These are phyloP conservation scores for Drosophila rhopaloa DNA, from an alignment of 1,140 invertebrate species.

Conservation along the genomic window DNA sequence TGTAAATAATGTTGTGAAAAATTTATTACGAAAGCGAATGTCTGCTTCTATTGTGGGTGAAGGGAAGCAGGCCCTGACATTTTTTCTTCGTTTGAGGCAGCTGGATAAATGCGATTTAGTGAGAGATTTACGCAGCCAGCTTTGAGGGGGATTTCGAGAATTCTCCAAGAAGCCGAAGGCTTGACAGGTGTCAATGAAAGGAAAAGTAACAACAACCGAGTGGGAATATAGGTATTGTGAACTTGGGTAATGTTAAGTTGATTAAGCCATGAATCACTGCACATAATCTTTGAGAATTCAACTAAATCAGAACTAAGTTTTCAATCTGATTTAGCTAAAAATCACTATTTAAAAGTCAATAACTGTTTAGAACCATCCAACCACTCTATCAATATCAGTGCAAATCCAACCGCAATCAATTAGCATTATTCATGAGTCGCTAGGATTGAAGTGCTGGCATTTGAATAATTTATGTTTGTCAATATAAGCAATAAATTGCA, in stretches of 20 bases:
- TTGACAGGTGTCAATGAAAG: slow-evolving; percentile 53
- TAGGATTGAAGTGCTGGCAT: slow-evolving; percentile 28
- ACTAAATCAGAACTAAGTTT: background rate
- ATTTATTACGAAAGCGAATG: slow-evolving; percentile 65
- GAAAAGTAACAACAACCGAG: slow-evolving; percentile 9
- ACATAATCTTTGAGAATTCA: background rate
- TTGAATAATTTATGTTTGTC: slow-evolving; percentile 46
- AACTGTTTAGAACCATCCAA: background rate
- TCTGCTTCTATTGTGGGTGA: slow-evolving; percentile 26
- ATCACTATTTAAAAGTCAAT: background rate
- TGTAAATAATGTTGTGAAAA: slow-evolving; percentile 82
- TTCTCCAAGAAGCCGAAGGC: slow-evolving; percentile 10
- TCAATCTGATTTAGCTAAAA: background rate
- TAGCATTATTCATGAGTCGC: slow-evolving; percentile 38
- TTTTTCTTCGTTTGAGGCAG: slow-evolving; percentile 26
- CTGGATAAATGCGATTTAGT: slow-evolving; percentile 75
- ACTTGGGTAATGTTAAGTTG: background rate
- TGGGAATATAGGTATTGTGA: slow-evolving; percentile 7
- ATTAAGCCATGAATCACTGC: slow-evolving; percentile 3
- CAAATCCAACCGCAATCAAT: slow-evolving; percentile 4
- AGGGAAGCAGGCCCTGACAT: slow-evolving; percentile 13
- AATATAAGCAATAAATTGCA: slow-evolving; percentile 35
- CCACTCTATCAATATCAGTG: background rate
- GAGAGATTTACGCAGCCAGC: slow-evolving; percentile 44
- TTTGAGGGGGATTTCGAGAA: slow-evolving; percentile 37